Conservation (phyloP, 2,888 invertebrate genomes). For the Lysandra coridon region DNA sequence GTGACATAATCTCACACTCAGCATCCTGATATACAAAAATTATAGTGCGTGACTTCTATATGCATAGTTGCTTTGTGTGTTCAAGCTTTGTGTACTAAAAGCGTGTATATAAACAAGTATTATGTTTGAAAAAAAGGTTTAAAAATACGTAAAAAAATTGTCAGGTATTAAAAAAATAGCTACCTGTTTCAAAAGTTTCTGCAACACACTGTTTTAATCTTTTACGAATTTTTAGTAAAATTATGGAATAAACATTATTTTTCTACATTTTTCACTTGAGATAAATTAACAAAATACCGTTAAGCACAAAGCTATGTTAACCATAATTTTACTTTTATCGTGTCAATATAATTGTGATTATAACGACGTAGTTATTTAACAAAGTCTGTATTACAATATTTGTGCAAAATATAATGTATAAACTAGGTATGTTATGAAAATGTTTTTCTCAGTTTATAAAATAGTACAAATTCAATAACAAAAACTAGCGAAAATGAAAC, state of each 20-base stretch:
- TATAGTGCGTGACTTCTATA: slow-evolving; percentile 7
- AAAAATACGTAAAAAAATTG: neutral
- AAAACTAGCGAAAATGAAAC: neutral
- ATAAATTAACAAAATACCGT: neutral
- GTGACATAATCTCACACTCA: neutral
- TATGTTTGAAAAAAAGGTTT: neutral
- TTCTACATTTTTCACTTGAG: neutral
- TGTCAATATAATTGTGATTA: neutral
- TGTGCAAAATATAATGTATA: slow-evolving; percentile 2
- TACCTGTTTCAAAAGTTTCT: neutral
- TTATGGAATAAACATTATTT: neutral
- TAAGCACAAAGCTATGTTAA: neutral
- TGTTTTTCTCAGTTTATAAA: neutral
- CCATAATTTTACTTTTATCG: neutral
- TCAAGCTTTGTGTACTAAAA: slow-evolving; percentile 3
- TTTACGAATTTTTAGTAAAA: neutral
- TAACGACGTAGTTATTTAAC: neutral
- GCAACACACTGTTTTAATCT: neutral
- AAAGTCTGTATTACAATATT: neutral
- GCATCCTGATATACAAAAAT: neutral
- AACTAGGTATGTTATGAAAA: neutral
- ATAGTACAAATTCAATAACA: neutral
- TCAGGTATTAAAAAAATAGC: neutral
- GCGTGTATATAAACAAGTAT: neutral
- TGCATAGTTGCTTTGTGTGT: slow-evolving; percentile 1